Evolutionary conservation across 2,888 invertebrate species (phyloP).

Genomic region (Perizoma affinitatum): DNA sequence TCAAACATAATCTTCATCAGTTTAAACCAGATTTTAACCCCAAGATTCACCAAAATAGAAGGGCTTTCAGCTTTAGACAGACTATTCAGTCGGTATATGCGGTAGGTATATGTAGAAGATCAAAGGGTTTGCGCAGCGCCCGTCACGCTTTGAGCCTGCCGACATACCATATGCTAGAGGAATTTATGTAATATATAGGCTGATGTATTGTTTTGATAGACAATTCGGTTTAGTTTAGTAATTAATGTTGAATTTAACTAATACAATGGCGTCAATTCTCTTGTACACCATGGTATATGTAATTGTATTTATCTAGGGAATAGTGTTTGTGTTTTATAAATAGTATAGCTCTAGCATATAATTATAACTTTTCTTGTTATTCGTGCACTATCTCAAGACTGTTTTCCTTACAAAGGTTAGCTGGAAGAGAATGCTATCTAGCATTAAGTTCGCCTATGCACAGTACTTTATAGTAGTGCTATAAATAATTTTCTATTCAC

Average conservation of each 20-base stretch:
- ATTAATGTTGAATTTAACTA: not conserved
- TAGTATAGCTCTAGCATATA: no score
- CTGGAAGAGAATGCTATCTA: no score
- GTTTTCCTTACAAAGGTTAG: no score
- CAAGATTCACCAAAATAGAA: conserved; percentile 57
- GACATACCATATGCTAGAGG: conserved; percentile 44
- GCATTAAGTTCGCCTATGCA: no score
- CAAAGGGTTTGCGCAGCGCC: conserved; percentile 57
- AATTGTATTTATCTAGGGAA: no score
- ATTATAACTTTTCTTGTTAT: no score
- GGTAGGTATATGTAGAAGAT: conserved; percentile 51
- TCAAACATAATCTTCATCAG: conserved; percentile 17
- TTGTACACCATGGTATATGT: no score
- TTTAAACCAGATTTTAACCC: conserved; percentile 37
- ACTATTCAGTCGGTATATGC: conserved; percentile 42
- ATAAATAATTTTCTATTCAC: no score
- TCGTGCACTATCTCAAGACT: no score
- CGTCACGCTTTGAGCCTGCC: conserved; percentile 58
- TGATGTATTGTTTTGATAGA: conserved; percentile 36
- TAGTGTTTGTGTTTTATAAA: no score
- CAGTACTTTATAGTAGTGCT: no score
- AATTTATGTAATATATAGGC: conserved; percentile 37
- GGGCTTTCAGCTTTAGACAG: conserved; percentile 48
- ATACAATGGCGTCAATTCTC: no score
- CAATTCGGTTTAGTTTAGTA: conserved; percentile 16